Evolutionary conservation across 2,113 vertebrate genomes (phyloP), one percentile per base, ranked within the genome.

Genomic region (Galemys pyrenaicus): DNA sequence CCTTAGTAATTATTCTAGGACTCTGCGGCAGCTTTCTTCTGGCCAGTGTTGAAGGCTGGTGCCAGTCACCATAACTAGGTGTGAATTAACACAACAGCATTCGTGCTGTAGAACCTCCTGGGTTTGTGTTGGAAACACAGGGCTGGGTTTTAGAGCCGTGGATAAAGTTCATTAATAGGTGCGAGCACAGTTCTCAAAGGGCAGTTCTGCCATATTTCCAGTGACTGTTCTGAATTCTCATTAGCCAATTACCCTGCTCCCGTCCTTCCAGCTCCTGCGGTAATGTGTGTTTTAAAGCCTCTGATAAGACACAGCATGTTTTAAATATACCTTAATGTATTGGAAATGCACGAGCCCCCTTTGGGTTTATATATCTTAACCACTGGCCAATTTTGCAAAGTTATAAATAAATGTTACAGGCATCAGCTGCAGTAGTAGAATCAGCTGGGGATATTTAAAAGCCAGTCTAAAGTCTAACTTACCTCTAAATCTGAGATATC

Each of bases 381-480:
- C 95, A 97, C 94, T 46, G 46, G 95, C 95, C 97, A 97, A 97
- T 97, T 96, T 96, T 70, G 87, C 95, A 94, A 96, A 97, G 96
- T 97, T 97, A 97, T 97, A 97, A 97, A 97, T 97, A 97, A 97
- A 97, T 97, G 97, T 96, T 97, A 97, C 97, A 96, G 96, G 96
- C 94, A 70, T 96, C 96, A 67, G 89, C 95, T 64, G 83, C 87
- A 88, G 94, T 78, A 26, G 89, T 51, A 81, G 93, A 96, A 93
- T 94, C 97, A 96, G 96, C 87, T 96, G 97, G 96, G 96, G 94
- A 97, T 96, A 96, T 97, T 96, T 97, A 97, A 97, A 97, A 97
- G 96, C 95, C 93, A 89, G 95, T 95, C 95, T 92, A 81, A 94
- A 96, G 67, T 96, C 96, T 90, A 89, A 94, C 96, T 92, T 96